Evolutionary conservation across 2,113 vertebrate genomes (phyloP), one percentile per base, ranked within the genome.

Genomic region (Sigmodon hispidus): DNA sequence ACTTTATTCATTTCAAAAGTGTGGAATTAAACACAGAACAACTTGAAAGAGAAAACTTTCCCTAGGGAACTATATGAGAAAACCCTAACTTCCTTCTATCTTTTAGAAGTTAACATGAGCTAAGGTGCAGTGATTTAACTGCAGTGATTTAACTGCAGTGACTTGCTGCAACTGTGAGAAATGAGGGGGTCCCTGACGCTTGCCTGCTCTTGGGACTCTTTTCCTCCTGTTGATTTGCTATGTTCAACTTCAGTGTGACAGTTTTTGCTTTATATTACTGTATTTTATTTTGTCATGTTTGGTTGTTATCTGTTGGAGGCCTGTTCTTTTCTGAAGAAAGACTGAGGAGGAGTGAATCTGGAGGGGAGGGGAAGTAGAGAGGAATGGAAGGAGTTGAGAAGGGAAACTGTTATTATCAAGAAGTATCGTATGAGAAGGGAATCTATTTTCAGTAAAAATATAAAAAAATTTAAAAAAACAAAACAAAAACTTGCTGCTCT

Each of bases 41-140:
- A 90, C 45, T 81, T 85, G 57, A 95, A 96, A 97, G 5, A 95
- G 0, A 24, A 96, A 69, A 55, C 97, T 73, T 57, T 67, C 50
- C 65, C 94, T 19, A 72, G n/a, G 81, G 43, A 85, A 63, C 52
- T 80, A 70, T 8, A 36, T 4, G 36, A 76, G 26, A n/a, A 96
- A 61, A 80, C 50, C 52, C 67, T 89, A 43, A 0, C 48, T n/a
- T 36, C 43, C 43, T 85, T 94, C 24, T 26, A 81, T 89, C 90
- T 93, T 81, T 84, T 89, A 43, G n/a, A 43, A 15, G n/a, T 43
- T 29, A 43, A 4, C 45, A 7, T 91, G 22, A 63, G 59, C 10
- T 1, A 67, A 94, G 69, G 1, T 85, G 70, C 29, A 88, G 4
- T 75, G n/a, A 92, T n/a, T n/a, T n/a, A n/a, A n/a, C n/a, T n/a